Evolutionary conservation across 2,113 vertebrate genomes (phyloP).

Genomic region (Piaya cayana): DNA sequence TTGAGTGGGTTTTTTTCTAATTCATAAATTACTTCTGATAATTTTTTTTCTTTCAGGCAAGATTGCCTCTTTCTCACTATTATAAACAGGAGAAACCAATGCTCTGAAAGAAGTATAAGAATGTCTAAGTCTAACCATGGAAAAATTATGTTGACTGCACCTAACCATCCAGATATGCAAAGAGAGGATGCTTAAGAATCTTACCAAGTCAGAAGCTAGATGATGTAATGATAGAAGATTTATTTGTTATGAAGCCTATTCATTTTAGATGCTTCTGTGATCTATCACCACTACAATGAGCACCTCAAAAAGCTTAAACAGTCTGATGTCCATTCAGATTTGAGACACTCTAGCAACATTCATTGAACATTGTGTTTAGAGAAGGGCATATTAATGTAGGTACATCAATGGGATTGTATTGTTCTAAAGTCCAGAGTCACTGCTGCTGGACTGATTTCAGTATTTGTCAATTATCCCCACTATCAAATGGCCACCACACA

Average conservation of each 20-base stretch:
- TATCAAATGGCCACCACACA: neutral
- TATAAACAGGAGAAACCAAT: neutral
- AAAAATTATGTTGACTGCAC: neutral
- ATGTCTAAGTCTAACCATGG: neutral
- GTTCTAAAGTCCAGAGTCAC: neutral
- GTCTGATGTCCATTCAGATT: neutral
- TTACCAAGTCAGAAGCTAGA: neutral
- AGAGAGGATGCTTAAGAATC: neutral
- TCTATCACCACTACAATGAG: neutral
- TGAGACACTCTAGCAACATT: neutral
- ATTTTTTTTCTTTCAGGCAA: neutral
- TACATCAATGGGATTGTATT: neutral
- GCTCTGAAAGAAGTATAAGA: neutral
- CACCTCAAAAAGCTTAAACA: neutral
- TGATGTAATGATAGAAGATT: neutral
- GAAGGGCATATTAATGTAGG: neutral
- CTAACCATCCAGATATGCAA: neutral
- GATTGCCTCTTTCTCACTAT: neutral
- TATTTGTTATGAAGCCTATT: neutral
- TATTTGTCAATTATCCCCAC: neutral
- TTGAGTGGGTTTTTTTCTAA: neutral
- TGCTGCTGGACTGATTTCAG: neutral
- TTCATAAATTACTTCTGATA: neutral
- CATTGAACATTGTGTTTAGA: neutral
- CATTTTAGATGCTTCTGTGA: neutral